Evolutionary conservation across 2,888 invertebrate species (phyloP), one percentile per base, ranked within the genome.

Genomic region (Apodemia mormo): DNA sequence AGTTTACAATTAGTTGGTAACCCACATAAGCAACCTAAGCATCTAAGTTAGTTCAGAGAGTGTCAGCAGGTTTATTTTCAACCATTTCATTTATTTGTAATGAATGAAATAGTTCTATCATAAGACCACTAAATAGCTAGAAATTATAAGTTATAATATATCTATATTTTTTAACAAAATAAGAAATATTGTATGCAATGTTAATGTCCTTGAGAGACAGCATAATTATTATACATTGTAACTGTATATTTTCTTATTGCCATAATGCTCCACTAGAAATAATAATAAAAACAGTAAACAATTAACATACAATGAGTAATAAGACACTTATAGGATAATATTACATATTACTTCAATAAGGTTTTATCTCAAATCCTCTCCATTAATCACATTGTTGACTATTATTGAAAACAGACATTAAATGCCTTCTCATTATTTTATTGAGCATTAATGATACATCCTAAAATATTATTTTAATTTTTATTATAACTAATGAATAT

Each of bases 301-400:
- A 58, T 58, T 58, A 12, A 30, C 58, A 58, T 58, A 58, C 58
- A 58, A 58, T 30, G 30, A 58, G 58, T 29, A 30, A 58, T 58
- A 61, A 61, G 12, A 33, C 56, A 61, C 61, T 30, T 30, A 61
- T 33, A 61, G 33, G 61, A 61, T 33, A 61, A 61, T 49, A 49
- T 49, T 49, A 49, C 49, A 33, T 61, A 61, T 61, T 61, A 61
- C 8, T 33, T 61, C 5, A 61, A 61, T 6, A 33, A 5, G 30
- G 33, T 33, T 10, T 30, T 61, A 61, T 61, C 33, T 61, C 61
- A 30, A 61, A 30, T 30, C 61, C 33, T 14, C 61, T 30, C 29
- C 33, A 14, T 61, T 12, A 61, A 61, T 61, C 61, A 61, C 61
- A 61, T 61, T 61, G 61, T 61, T 61, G 61, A 61, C 61, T 61